A percentile compares a stretch with the other conserved stretches of the same genome.
These are phyloP conservation scores for Myotis myotis DNA, from an alignment of 2,797 vertebrate species.

Conservation along the genomic window DNA sequence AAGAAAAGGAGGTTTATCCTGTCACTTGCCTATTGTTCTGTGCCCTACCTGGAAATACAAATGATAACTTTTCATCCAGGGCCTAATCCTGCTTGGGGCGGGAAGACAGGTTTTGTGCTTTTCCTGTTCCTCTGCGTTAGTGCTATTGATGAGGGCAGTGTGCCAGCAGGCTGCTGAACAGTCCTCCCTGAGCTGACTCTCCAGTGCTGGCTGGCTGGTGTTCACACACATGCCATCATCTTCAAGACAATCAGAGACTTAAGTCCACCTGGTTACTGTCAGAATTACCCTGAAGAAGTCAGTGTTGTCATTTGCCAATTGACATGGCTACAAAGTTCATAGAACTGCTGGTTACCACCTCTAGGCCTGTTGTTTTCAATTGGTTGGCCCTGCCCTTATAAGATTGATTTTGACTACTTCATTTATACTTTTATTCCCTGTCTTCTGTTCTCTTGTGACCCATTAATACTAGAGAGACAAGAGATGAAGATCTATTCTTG, in stretches of 20 bases:
- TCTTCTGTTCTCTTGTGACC: background rate
- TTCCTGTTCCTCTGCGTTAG: background rate
- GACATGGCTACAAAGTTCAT: background rate
- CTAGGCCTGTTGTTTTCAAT: background rate
- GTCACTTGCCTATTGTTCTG: background rate
- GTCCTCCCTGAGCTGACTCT: background rate
- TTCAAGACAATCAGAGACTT: background rate
- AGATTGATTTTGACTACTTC: background rate
- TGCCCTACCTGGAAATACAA: background rate
- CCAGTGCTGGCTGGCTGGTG: background rate
- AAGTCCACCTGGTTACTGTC: background rate
- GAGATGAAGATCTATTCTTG: background rate
- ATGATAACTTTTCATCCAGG: background rate
- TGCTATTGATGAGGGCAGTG: background rate
- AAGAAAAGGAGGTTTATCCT: background rate
- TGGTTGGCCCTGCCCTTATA: background rate
- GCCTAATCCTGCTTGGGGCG: background rate
- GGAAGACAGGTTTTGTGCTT: background rate
- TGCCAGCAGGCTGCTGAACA: background rate
- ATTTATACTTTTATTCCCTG: background rate
- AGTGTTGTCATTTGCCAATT: background rate
- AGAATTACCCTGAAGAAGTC: background rate
- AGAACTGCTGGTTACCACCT: background rate
- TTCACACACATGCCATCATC: background rate
- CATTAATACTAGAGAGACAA: background rate